phyloP scores from a whole-genome alignment of 2,888 invertebrate species.

The Reticulitermes lucifugus region DNA sequence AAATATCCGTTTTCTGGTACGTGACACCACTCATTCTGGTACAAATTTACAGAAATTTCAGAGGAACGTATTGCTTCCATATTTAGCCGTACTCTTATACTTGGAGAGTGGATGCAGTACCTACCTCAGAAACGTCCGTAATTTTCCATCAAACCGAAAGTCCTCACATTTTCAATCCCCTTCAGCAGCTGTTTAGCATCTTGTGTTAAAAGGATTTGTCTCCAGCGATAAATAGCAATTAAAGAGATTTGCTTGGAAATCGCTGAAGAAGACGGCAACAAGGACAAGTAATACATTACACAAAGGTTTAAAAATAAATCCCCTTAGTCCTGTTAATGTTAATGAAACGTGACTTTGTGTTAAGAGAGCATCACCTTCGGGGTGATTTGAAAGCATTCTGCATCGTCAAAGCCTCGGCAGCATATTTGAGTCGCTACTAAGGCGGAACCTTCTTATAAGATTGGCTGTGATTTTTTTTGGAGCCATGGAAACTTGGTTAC shows the following conservation, averaged over 20 bases:
- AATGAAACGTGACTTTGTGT: constrained; percentile 6
- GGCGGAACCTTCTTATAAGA: neutral
- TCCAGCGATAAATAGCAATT: constrained; percentile 15
- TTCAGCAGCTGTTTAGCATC: too few species aligned
- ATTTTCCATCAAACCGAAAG: too few species aligned
- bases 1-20: too few species aligned
- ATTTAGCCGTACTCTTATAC: too few species aligned
- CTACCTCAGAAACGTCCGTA: too few species aligned
- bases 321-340: neutral
- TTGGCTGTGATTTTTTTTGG: neutral
- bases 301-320: neutral
- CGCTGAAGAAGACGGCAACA: neutral
- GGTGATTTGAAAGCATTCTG: neutral
- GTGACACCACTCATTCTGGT: too few species aligned
- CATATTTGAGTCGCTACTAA: neutral
- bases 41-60: too few species aligned
- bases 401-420: neutral
- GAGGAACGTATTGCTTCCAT: too few species aligned
- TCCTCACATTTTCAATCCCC: too few species aligned
- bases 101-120: too few species aligned
- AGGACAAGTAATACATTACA: neutral
- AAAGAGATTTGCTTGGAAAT: neutral
- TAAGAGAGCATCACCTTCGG: neutral
- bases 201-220: constrained; percentile 4
- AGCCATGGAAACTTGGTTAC: constrained; percentile 9